Evolutionary conservation across 53 echinoderm and acorn worm species (phyloP).

Genomic region (Luidia sarsii): DNA sequence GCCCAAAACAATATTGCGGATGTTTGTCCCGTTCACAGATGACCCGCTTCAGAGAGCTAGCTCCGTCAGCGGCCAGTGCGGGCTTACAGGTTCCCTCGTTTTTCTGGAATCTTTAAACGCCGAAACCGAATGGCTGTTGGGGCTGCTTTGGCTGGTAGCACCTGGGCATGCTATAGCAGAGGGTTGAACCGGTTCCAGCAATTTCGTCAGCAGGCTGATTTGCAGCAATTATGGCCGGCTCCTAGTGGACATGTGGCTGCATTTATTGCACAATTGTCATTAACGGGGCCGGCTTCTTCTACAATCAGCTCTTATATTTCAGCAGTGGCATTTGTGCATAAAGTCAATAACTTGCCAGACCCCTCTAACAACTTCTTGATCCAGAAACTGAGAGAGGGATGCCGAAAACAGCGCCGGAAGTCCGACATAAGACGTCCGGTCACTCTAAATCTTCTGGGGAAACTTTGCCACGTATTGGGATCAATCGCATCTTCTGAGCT

Average conservation of each 20-base stretch:
- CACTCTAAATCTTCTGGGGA: background rate
- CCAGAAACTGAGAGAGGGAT: slow-evolving; percentile 20
- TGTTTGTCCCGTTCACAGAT: slow-evolving; percentile 47
- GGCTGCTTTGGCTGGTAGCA: slow-evolving; percentile 8
- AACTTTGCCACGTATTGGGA: background rate
- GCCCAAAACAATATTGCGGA: slow-evolving; percentile 40
- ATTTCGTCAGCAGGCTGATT: background rate
- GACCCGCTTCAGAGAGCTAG: background rate
- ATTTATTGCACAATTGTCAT: slow-evolving; percentile 39
- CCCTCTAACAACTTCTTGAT: slow-evolving; percentile 19
- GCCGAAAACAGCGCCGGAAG: background rate
- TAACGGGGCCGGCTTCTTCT: slow-evolving; percentile 18
- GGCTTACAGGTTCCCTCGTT: slow-evolving; percentile 7
- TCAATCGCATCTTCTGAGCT: slow-evolving; percentile 3
- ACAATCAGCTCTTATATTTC: slow-evolving; percentile 21
- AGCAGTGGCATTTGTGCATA: slow-evolving; percentile 15
- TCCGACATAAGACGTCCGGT: slow-evolving; percentile 13
- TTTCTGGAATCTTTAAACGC: slow-evolving; percentile 13
- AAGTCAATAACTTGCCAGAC: slow-evolving; percentile 13
- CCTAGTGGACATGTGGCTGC: slow-evolving; percentile 1
- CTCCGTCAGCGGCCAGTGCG: slow-evolving; percentile 16
- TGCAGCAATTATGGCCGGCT: slow-evolving; percentile 6
- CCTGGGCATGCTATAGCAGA: slow-evolving; percentile 5
- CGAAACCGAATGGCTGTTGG: background rate
- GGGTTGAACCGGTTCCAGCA: slow-evolving; percentile 4